These are phyloP conservation scores for Chrysolina haemoptera DNA, from an alignment of 2,888 invertebrate species.

Conservation along the genomic window DNA sequence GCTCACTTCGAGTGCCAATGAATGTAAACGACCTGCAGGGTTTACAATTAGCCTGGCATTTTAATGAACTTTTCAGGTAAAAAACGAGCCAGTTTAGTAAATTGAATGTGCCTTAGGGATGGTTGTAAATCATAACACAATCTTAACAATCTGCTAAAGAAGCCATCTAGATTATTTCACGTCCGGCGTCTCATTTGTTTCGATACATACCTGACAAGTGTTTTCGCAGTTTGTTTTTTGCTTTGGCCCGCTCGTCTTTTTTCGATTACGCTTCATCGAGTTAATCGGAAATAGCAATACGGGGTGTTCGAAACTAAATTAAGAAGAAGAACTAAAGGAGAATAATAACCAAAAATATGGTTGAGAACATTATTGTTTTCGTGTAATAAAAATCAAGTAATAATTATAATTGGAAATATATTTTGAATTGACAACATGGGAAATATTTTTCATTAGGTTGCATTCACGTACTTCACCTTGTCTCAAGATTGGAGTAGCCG, in stretches of 20 bases:
- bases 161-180: slow-evolving; percentile 57
- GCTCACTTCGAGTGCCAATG: slow-evolving; percentile 48
- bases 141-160: slow-evolving; percentile 56
- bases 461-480: no score
- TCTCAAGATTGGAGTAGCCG: no score
- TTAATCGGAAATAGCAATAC: background rate
- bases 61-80: slow-evolving; percentile 61
- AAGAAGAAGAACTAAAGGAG: no score
- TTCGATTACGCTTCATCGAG: background rate
- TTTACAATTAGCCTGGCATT: slow-evolving; percentile 60
- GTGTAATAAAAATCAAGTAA: no score
- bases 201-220: slow-evolving; percentile 34
- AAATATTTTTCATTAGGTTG: no score
- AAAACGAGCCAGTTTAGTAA: slow-evolving; percentile 59
- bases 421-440: no score
- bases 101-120: slow-evolving; percentile 59
- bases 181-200: slow-evolving; percentile 50
- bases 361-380: no score
- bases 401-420: no score
- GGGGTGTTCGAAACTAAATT: no score
- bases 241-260: background rate
- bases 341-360: no score
- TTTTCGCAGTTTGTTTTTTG: slow-evolving; percentile 19
- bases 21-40: slow-evolving; percentile 54
- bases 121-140: slow-evolving; percentile 60